Evolutionary conservation across 2,113 vertebrate genomes (phyloP), one percentile per base, ranked within the genome.

Genomic region (Thalassoma bifasciatum): DNA sequence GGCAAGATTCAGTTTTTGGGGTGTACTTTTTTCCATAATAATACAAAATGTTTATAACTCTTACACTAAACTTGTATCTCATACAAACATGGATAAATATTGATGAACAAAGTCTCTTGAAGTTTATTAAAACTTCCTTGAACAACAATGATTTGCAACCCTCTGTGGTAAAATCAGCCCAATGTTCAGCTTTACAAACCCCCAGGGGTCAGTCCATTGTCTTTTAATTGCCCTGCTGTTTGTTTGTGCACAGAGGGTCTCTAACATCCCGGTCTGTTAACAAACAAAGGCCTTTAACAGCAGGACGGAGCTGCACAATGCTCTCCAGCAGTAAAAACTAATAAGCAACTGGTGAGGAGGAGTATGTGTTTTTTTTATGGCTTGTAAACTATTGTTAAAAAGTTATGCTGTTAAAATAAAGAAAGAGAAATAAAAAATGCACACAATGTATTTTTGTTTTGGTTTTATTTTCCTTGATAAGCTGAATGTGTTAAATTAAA

Each of bases 251-350:
- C 26, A 57, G 23, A 69, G 75, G 75, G 71, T 78, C 70, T 79
- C 66, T 87, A 82, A 92, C 83, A 71, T 79, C 61, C 51, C 47
- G 21, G 10, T 30, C 53, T 8, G 37, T 89, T 86, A 75, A 42
- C 73, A 66, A 26, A 90, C 82, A 91, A 89, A 91, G 85, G 86
- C 81, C 82, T 85, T 65, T 38, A 75, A 72, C 80, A 75, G 77
- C 86, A 72, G 47, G 75, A 62, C 37, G 5, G 51, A 64, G 69
- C 63, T 54, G 34, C 72, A 74, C 63, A 67, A 79, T 75, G 75
- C 75, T 68, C 22, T 52, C 70, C 21, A 75, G 66, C 78, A 10
- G 26, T 58, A 1, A 81, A 75, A 61, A 70, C 75, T 75, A 85
- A 46, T 46, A 19, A 30, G n/a, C 46, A 12, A 23, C 70, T 70